Conservation (phyloP, 2,113 vertebrate genomes). For the Bungarus multicinctus region DNA sequence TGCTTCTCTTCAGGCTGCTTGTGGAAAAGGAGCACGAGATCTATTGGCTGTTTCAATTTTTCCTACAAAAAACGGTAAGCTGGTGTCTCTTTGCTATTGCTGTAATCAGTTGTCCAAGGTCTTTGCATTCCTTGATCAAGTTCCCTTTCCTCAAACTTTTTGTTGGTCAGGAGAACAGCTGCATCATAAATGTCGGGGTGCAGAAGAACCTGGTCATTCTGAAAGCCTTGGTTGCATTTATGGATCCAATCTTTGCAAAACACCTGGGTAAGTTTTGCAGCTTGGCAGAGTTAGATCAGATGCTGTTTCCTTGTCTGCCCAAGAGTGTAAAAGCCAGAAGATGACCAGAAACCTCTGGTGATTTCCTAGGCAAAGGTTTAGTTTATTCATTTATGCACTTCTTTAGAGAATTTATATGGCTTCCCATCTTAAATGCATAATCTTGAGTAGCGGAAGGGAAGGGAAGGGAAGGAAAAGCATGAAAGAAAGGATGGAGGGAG, state of each 20-base stretch:
- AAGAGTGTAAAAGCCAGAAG: background rate
- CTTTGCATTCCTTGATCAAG: background rate
- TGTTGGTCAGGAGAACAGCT: conserved; percentile 47
- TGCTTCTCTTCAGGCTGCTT: conserved; percentile 58
- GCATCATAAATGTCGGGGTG: conserved; percentile 40
- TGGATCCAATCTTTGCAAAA: conserved; percentile 52
- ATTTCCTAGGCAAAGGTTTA: background rate
- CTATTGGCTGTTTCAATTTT: conserved; percentile 66
- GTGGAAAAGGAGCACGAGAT: conserved; percentile 43
- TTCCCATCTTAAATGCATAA: background rate
- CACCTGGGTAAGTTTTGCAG: conserved; percentile 39
- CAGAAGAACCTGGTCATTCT: conserved; percentile 53
- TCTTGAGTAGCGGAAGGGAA: background rate
- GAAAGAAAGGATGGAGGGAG: background rate
- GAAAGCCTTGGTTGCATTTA: conserved; percentile 21
- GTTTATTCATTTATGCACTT: background rate
- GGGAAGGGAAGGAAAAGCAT: background rate
- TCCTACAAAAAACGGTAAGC: conserved; percentile 59
- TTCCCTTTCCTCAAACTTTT: background rate
- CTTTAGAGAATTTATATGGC: background rate
- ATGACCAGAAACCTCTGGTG: background rate
- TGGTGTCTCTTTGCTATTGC: background rate
- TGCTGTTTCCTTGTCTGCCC: background rate
- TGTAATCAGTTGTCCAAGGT: background rate
- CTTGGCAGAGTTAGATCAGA: too few species aligned